phyloP scores from a whole-genome alignment of 2,888 invertebrate genomes.

The Acleris literana region DNA sequence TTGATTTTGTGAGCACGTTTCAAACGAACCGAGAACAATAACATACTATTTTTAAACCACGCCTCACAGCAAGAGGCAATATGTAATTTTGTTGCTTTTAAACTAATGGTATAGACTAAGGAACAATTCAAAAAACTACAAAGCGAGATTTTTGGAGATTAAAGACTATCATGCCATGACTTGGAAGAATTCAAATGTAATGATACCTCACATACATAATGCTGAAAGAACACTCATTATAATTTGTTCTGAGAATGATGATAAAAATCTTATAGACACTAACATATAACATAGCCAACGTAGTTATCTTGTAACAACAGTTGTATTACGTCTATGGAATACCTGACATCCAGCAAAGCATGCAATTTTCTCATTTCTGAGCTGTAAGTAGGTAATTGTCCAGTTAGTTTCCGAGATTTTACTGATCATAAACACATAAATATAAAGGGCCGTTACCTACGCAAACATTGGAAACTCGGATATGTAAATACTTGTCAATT shows the following conservation, averaged over 20 bases:
- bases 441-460: conserved; percentile 31
- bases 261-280: conserved; percentile 12
- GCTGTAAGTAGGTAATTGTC: conserved; percentile 8
- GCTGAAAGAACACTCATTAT: conserved; percentile 2
- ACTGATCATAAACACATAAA: conserved; percentile 25
- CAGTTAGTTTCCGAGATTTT: conserved; percentile 15
- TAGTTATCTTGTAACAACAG: conserved; percentile 23
- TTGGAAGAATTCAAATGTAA: conserved; percentile 7
- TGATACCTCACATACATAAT: background rate
- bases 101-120: conserved; percentile 3
- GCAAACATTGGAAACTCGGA: conserved; percentile 13
- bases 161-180: conserved; percentile 10
- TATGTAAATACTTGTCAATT: conserved; percentile 33
- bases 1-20: conserved; percentile 1
- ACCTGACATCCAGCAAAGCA: conserved; percentile 1
- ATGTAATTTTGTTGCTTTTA: conserved; percentile 30
- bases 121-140: conserved; percentile 10
- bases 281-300: conserved; percentile 4
- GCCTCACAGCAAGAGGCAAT: conserved; percentile 8
- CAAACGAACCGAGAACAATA: conserved; percentile 8
- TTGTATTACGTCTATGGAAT: conserved; percentile 20
- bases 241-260: background rate
- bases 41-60: conserved; percentile 13
- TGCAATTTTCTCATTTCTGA: conserved; percentile 8
- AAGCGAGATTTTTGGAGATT: conserved; percentile 2